A percentile compares a stretch with the other conserved stretches of the same genome.
Conservation (phyloP, 1,140 invertebrate species). For the Araneus ventricosus region DNA sequence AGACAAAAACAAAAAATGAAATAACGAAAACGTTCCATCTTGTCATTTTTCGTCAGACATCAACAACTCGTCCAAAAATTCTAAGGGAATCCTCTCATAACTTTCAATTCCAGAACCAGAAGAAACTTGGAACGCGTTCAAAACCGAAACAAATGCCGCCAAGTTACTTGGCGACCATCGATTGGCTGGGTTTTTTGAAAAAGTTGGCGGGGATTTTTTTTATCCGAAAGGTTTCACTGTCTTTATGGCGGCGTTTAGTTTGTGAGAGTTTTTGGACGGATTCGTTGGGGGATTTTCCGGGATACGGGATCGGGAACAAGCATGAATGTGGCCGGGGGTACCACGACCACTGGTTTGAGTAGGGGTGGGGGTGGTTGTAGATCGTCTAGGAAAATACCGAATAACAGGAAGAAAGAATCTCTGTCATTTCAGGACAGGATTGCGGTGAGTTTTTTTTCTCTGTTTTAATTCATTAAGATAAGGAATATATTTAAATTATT, state of each 20-base stretch:
- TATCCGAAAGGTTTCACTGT: background rate
- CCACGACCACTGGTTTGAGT: conserved; percentile 33
- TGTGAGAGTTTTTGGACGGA: background rate
- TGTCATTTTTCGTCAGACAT: background rate
- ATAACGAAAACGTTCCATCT: background rate
- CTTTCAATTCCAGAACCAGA: background rate
- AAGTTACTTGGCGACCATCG: conserved; percentile 54
- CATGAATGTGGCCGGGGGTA: conserved; percentile 63
- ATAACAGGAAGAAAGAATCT: conserved; percentile 22
- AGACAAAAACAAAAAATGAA: background rate
- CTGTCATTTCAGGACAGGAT: conserved; percentile 29
- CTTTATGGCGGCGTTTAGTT: conserved; percentile 42
- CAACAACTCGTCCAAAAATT: background rate
- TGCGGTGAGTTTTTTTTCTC: conserved; percentile 33
- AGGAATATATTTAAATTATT: too few species aligned
- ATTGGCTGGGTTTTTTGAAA: conserved; percentile 49
- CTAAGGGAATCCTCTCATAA: background rate
- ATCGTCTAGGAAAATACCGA: background rate
- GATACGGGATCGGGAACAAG: background rate
- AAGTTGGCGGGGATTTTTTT: conserved; percentile 28
- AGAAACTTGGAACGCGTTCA: conserved; percentile 40
- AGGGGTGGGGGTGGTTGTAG: background rate
- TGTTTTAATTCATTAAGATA: background rate
- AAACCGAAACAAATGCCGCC: conserved; percentile 26
- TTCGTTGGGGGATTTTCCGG: background rate